phyloP scores from a whole-genome alignment of 2,113 vertebrate species.

The Pipa parva region DNA sequence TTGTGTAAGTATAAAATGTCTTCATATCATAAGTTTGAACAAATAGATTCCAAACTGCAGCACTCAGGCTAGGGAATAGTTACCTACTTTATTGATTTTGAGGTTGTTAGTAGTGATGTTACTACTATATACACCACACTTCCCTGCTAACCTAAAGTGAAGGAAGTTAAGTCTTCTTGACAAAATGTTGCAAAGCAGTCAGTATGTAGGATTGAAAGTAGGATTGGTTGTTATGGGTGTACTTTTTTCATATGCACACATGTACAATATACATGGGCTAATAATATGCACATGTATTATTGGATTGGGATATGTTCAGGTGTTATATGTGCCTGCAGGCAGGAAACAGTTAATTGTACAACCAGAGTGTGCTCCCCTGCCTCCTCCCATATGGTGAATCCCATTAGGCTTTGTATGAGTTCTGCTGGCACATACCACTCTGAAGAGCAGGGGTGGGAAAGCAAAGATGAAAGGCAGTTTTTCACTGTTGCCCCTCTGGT shows the following conservation, averaged over 20 bases:
- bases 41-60: neutral
- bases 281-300: slow-evolving; percentile 16
- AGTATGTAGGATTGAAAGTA: no score
- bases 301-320: neutral
- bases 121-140: no score
- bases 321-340: slow-evolving; percentile 29
- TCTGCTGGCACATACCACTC: slow-evolving; percentile 5
- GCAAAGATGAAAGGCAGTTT: slow-evolving; percentile 22
- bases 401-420: slow-evolving; percentile 20
- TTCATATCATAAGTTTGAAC: neutral
- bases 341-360: slow-evolving; percentile 35
- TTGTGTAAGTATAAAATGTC: neutral
- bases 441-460: neutral
- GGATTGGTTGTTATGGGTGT: no score
- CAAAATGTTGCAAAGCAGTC: neutral
- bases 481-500: slow-evolving; percentile 13
- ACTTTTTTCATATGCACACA: no score
- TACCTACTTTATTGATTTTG: no score
- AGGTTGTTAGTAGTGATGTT: no score
- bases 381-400: slow-evolving; percentile 1
- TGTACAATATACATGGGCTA: slow-evolving; percentile 11
- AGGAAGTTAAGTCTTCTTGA: no score
- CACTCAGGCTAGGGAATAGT: no score
- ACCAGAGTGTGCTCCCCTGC: neutral
- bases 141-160: no score